Conservation (phyloP, 2,888 invertebrate genomes). For the Invenusta paracnida region DNA sequence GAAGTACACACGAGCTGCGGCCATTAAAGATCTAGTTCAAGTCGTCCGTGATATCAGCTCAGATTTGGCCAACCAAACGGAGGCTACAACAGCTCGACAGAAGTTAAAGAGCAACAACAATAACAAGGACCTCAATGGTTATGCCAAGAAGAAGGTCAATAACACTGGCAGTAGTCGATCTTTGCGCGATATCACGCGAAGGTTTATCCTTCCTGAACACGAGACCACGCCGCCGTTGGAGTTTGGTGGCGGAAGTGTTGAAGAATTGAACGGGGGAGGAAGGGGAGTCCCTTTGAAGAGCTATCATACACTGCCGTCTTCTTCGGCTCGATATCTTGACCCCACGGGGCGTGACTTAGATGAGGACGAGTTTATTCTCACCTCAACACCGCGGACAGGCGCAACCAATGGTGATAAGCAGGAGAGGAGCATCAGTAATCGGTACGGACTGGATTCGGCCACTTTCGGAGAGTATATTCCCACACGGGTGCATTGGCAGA, state of each 20-base stretch:
- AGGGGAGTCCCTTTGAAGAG: neutral
- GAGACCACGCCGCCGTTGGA: neutral
- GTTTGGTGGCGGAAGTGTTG: neutral
- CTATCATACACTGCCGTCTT: neutral
- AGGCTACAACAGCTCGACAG: neutral
- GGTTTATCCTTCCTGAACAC: neutral
- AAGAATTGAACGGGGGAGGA: neutral
- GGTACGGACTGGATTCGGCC: constrained; percentile 4
- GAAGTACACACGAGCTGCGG: neutral
- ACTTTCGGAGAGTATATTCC: neutral
- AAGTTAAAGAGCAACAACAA: too few relatives aligned
- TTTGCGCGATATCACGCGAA: neutral
- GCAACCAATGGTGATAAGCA: neutral
- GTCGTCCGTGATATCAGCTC: constrained; percentile 2
- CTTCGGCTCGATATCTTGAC: neutral
- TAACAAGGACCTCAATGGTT: too few relatives aligned
- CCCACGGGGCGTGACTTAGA: neutral
- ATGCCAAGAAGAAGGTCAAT: neutral
- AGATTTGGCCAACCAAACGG: neutral
- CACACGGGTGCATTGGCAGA: neutral
- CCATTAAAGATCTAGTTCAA: neutral
- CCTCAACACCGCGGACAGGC: neutral
- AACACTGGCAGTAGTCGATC: neutral
- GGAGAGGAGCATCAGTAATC: neutral
- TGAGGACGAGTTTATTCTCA: constrained; percentile 11